Base-by-base conservation (phyloP, 2,797 vertebrate genomes). In the Pangasius macronema region DNA sequence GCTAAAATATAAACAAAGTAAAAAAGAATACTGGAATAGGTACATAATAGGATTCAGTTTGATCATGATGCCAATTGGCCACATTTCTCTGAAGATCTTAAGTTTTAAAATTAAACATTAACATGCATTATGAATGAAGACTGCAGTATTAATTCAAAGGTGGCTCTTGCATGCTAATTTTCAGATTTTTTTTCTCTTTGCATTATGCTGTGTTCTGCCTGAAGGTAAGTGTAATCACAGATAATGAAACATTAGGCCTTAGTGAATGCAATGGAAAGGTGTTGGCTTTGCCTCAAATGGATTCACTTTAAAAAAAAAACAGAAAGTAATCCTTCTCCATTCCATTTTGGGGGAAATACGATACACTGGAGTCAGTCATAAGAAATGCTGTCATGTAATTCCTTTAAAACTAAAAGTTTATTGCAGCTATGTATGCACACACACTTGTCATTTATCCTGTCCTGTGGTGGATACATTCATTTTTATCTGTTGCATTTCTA, bases 401-500 rank as follows among this genome's bases (percentile, higher is more conserved):
- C 3, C 77, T 63, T 80, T 57, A 22, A n/a, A 76, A 76, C 1
- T 3, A 13, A 59, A 22, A 13, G 8, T 8, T 53, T 39, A 68
- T 39, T n/a, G 30, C 39, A 30, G 7, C 24, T 39, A 20, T 39
- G 5, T 3, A 22, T 13, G 6, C 27, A 36, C 16, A 51, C 68
- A n/a, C 9, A 57, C 49, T 46, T 67, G 49, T 67, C 80, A 30
- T 73, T 82, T 55, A 30, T 5, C 20, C n/a, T 27, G 51, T 61
- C 27, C 22, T 91, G 87, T 93, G 88, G 90, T 83, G 88, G 91
- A 72, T 83, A 86, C 91, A 89, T 87, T 89, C 89, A 89, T 88
- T 80, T 61, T 92, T 89, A 91, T 84, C 89, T 92, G 79, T 91
- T 84, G 91, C 92, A 89, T 90, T 92, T 88, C 90, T 9, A 79